Evolutionary conservation across 2,113 vertebrate species (phyloP).

Genomic region (Lontra canadensis): DNA sequence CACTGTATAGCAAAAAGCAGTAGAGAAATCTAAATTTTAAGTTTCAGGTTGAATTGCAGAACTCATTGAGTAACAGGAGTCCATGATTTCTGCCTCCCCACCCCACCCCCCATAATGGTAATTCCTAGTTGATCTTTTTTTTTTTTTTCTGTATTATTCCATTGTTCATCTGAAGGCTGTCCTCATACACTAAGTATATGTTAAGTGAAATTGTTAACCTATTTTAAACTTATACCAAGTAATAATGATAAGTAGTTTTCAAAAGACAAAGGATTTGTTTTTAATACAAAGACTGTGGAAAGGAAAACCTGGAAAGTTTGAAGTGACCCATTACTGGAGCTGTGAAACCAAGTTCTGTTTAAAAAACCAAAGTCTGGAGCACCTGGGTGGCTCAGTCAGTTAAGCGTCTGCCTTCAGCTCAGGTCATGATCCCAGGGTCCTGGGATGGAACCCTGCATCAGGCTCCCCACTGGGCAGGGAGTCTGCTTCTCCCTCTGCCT

Average conservation of each 20-base stretch:
- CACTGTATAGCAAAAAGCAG: background rate
- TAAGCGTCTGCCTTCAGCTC: too few relatives aligned
- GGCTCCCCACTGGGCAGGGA: too few relatives aligned
- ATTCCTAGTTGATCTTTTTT: background rate
- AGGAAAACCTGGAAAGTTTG: slow-evolving; percentile 53
- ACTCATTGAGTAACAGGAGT: background rate
- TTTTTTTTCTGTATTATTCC: background rate
- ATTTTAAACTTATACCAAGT: background rate
- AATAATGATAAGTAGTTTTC: slow-evolving; percentile 10
- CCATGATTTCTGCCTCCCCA: background rate
- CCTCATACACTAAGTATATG: background rate
- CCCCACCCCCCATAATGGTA: background rate
- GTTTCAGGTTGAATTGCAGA: background rate
- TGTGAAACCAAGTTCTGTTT: slow-evolving; percentile 54
- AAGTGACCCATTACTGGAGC: background rate
- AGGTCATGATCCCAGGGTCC: too few relatives aligned
- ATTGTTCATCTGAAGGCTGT: background rate
- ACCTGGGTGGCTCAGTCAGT: too few relatives aligned
- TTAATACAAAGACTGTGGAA: slow-evolving; percentile 21
- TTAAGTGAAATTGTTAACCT: background rate
- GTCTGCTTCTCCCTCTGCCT: too few relatives aligned
- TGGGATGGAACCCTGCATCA: too few relatives aligned
- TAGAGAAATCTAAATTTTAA: background rate
- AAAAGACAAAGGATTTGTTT: background rate
- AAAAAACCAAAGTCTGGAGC: too few relatives aligned